Conservation (phyloP, 2,888 invertebrate genomes). For the Leptothorax acervorum region DNA sequence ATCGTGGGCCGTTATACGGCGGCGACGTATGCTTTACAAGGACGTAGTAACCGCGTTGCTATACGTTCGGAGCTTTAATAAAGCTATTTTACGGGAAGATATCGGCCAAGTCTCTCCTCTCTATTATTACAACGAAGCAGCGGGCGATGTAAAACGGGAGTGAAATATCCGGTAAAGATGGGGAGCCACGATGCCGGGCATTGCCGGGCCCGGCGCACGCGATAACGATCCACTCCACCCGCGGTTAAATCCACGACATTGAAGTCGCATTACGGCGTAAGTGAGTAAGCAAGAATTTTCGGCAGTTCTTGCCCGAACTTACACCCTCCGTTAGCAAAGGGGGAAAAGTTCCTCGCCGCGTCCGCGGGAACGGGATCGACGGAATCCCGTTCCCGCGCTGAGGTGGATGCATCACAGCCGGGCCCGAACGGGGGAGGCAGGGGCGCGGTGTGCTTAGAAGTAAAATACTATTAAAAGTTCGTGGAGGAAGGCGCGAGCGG, state of each 20-base stretch:
- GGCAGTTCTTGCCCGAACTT: slow-evolving; percentile 20
- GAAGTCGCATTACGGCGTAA: slow-evolving; percentile 35
- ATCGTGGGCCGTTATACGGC: background rate
- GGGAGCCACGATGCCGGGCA: background rate
- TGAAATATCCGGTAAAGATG: slow-evolving; percentile 4
- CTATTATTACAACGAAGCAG: background rate
- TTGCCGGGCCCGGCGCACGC: no score
- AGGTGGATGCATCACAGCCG: slow-evolving; percentile 24
- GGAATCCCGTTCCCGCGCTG: slow-evolving; percentile 32
- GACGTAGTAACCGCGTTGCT: background rate
- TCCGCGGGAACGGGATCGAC: slow-evolving; percentile 43
- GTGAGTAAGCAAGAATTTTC: slow-evolving; percentile 44
- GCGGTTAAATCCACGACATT: slow-evolving; percentile 23
- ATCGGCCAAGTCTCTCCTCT: background rate
- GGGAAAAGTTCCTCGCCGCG: slow-evolving; percentile 4
- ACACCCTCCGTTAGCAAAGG: background rate
- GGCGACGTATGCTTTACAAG: slow-evolving; percentile 4
- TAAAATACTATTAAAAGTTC: slow-evolving; percentile 76
- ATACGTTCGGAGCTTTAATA: slow-evolving; percentile 26
- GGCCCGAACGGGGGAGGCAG: background rate
- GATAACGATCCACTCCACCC: slow-evolving; percentile 16
- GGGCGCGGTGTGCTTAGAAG: slow-evolving; percentile 34
- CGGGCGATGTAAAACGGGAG: background rate
- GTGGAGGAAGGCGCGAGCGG: slow-evolving; percentile 53
- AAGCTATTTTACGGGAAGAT: slow-evolving; percentile 1